Evolutionary conservation across 2,888 invertebrate species (phyloP), one percentile per base, ranked within the genome.

Genomic region (Polydrusus tereticollis): DNA sequence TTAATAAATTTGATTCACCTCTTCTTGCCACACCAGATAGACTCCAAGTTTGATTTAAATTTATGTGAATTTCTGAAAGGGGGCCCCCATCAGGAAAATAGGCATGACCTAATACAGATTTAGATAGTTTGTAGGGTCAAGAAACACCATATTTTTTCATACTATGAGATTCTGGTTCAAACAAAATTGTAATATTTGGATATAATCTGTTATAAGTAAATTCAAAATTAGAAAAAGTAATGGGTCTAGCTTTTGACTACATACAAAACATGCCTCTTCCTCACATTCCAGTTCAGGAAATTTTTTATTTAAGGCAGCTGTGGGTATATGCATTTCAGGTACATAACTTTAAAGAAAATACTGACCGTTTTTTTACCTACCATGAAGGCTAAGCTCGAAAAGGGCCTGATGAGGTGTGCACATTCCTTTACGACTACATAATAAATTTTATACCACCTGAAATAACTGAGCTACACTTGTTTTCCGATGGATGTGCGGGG

Each of bases 241-340:
- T 59, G n/a, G 80, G 73, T 21, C 69, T 81, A 20, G 38, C 57
- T 36, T 78, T 80, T 64, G 79, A 81, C 66, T 80, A 66, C 58
- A 80, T 81, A 77, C 80, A 81, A 71, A 75, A 75, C 52, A 12
- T 74, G 16, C 75, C 72, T 10, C 45, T 75, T 10, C 72, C 72
- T 14, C 60, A 72, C 16, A 75, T 80, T 45, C 80, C 81, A 21
- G 80, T 81, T 1, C 80, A 81, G 69, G 78, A 80, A 50, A 72
- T 77, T 29, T 80, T 82, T 72, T 81, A 82, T 62, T 50, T 63
- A 12, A 60, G 72, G 21, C 68, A 72, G 60, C 72, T 74, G n/a
- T 68, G 63, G 70, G 64, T 72, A 45, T 38, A 52, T 23, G 43
- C 29, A 55, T 68, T 72, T 50, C 36, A 23, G 10, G 14, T 72